Evolutionary conservation across 2,113 vertebrate species (phyloP), one percentile per base, ranked within the genome.

Genomic region (Sphaerodactylus townsendi): DNA sequence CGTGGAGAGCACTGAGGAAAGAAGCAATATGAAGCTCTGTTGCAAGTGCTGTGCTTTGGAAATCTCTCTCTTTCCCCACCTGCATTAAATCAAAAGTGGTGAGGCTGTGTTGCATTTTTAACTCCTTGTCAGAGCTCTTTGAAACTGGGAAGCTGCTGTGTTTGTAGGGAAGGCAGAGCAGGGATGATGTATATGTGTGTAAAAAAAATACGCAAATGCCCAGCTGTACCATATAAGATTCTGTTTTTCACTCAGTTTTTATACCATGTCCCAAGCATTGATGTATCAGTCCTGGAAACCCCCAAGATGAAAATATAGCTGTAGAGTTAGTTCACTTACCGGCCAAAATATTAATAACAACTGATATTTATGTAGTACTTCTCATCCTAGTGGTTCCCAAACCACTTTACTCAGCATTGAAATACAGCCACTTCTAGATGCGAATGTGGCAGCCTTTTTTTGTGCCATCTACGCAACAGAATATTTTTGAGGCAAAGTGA

Each of bases 131-230:
- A 83, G 56, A 46, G 35, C 82, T 85, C 84, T 84, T 87, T 80
- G 85, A 86, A 92, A 81, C 85, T 91, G 81, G 70, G 81, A 71
- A 85, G 83, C 85, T 78, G 85, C 25, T 82, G 13, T 72, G 72
- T 65, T 82, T 76, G 74, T 89, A 89, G 91, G 88, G 90, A 85
- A 92, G 83, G 84, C 90, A 91, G 85, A 87, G 76, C 50, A 81
- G 86, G 85, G 84, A 81, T 44, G 59, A 88, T 88, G 78, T 93
- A 95, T 92, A 85, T 90, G 88, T 86, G 59, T 66, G 41, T 93
- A 79, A 94, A 62, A n/a, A 65, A 76, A 82, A 85, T 92, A 88
- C 0, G 25, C 85, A 59, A 85, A 77, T 4, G 1, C 79, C 84
- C 86, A 86, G 69, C 19, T 87, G 70, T 77, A 69, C 92, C 88